Evolutionary conservation across 2,888 invertebrate genomes (phyloP), one percentile per base, ranked within the genome.

Genomic region (Caenorhabditis afra): DNA sequence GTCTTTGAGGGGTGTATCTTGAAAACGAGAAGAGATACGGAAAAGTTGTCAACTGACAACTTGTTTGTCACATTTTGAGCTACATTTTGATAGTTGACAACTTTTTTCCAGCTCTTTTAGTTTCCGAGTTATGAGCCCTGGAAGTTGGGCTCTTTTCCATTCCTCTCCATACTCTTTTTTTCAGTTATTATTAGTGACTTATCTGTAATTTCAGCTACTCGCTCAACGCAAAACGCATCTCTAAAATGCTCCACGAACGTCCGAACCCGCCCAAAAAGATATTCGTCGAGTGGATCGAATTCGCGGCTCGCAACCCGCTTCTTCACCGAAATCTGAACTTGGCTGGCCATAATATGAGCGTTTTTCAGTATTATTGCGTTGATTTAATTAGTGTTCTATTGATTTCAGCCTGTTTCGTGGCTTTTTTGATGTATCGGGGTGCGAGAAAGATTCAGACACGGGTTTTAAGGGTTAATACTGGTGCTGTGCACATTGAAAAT

Each of bases 231-330:
- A 66, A 67, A 55, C 55, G 78, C 14, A 73, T 78, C 52, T 44
- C 78, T 3, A 73, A 78, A 67, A 78, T 78, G 78, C 71, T 78
- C n/a, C 52, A 41, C 0, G 70, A 70, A 35, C 66, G 66, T 37
- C 78, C 78, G 3, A 39, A 62, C 18, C 8, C 64, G 14, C 66
- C 81, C 3, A 66, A 78, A 41, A 22, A 57, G 35, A 23, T 61
- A 2, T 79, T 82, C 59, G 45, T 81, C 39, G 70, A 75, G 23
- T 81, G 78, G 81, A 50, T 82, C 41, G 81, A 82, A 55, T 82
- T 58, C 49, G 67, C 75, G 10, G 81, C 71, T 14, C 53, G 62
- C 11, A 77, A 79, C 44, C 79, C 79, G 5, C 49, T 75, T 5
- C 29, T 79, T 1, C 74, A 79, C 39, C 53, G 61, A 12, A 62